Percentiles rank a stretch among this genome's conserved stretches.
phyloP scores from a whole-genome alignment of 2,888 invertebrate species.

The Aphodius granarius region DNA sequence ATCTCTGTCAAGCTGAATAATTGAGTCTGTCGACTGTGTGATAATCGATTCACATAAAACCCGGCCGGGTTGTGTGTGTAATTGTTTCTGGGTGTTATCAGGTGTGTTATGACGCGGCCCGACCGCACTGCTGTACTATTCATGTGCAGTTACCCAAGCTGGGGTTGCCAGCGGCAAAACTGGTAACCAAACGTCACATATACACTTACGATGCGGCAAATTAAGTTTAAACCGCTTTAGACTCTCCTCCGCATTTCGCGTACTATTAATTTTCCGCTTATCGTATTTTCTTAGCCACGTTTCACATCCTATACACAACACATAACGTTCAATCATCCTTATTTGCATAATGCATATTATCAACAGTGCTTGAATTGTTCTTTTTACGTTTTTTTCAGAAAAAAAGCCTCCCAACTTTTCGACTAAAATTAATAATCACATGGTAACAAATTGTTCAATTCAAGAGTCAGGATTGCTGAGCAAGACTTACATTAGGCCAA shows the following conservation, averaged over 20 bases:
- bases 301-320: not conserved
- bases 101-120: conserved; percentile 17
- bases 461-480: too few relatives aligned
- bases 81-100: conserved; percentile 12
- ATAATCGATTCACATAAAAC: conserved; percentile 13
- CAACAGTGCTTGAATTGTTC: too few relatives aligned
- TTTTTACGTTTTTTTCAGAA: too few relatives aligned
- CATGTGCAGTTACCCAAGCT: conserved; percentile 31
- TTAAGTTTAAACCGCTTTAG: conserved; percentile 35
- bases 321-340: too few relatives aligned
- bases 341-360: too few relatives aligned
- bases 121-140: conserved; percentile 36
- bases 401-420: too few relatives aligned
- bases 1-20: not conserved
- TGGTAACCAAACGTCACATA: conserved; percentile 38
- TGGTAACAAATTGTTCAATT: too few relatives aligned
- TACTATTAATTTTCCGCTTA: conserved; percentile 35
- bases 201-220: conserved; percentile 41
- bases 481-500: too few relatives aligned
- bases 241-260: not conserved
- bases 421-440: too few relatives aligned
- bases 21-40: not conserved
- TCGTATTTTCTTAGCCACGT: conserved; percentile 25
- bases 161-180: conserved; percentile 28
- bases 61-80: conserved; percentile 12